phyloP scores from a whole-genome alignment of 2,113 vertebrate species.

The Gavialis gangeticus region DNA sequence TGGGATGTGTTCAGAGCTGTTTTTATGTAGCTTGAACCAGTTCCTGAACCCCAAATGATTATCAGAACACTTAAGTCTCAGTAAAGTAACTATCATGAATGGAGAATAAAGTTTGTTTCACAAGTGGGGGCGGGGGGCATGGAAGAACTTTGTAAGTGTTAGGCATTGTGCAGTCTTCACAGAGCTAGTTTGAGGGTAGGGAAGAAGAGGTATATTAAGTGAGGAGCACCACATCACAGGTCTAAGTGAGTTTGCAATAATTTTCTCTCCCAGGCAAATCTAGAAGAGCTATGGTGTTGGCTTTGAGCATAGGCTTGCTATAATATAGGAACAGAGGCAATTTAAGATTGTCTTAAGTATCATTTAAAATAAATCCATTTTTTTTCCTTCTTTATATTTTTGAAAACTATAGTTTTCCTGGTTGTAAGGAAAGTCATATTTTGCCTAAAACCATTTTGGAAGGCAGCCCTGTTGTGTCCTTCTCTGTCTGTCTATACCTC shows the following conservation, averaged over 20 bases:
- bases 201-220: background rate
- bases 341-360: background rate
- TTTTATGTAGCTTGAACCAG: background rate
- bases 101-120: background rate
- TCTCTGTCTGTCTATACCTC: background rate
- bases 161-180: background rate
- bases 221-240: background rate
- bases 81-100: conserved; percentile 34
- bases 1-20: background rate
- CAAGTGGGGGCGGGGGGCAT: background rate
- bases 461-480: background rate
- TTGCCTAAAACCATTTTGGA: conserved; percentile 31
- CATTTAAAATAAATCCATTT: background rate
- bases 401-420: background rate
- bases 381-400: background rate
- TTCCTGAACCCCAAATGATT: conserved; percentile 37
- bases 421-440: background rate
- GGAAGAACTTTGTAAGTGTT: background rate
- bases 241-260: background rate
- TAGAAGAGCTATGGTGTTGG: background rate
- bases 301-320: background rate
- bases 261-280: background rate
- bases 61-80: background rate
- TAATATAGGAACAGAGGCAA: background rate
- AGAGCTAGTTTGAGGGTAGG: background rate